Evolutionary conservation across 1,140 invertebrate genomes (phyloP), one percentile per base, ranked within the genome.

Genomic region (Nephila pilipes): DNA sequence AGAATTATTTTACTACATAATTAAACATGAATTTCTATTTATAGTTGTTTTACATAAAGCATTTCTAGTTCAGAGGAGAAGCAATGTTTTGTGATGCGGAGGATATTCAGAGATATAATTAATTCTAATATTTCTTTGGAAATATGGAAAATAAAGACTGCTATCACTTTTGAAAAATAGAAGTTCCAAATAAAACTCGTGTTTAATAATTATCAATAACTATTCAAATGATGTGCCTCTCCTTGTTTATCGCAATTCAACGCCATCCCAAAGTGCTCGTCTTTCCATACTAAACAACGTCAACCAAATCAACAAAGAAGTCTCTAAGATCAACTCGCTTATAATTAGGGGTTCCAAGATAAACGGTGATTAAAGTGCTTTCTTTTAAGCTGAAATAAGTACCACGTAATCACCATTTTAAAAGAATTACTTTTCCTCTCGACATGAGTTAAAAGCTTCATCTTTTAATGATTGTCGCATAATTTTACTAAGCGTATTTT

Each of bases 401-500:
- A 75, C 25, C 69, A 29, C 25, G 69, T 75, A 75, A 75, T 75
- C 69, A 75, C 69, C 29, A 32, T 75, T 75, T 75, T 75, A 75
- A 75, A 75, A 75, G 69, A 75, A 75, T 75, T 32, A 75, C 32
- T 75, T 75, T 75, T 32, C 69, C 29, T 18, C 69, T 75, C 69
- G 32, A 75, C 69, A 75, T 29, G 69, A 32, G 69, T 75, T 75
- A 75, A 75, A 75, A 75, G 69, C 69, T 75, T 36, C 69, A 75
- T 75, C 69, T 75, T 75, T 75, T 75, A 75, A 75, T 75, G 69
- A 75, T 75, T 75, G 69, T 75, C 69, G 69, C 69, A 75, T 75
- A 75, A 75, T 75, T 75, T 75, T 75, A 36, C 69, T 75, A 32
- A 32, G 69, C 14, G 69, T 14, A 75, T 75, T 75, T 75, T 75